phyloP scores from a whole-genome alignment of 1,140 invertebrate species.

The Zaprionus tsacasi region DNA sequence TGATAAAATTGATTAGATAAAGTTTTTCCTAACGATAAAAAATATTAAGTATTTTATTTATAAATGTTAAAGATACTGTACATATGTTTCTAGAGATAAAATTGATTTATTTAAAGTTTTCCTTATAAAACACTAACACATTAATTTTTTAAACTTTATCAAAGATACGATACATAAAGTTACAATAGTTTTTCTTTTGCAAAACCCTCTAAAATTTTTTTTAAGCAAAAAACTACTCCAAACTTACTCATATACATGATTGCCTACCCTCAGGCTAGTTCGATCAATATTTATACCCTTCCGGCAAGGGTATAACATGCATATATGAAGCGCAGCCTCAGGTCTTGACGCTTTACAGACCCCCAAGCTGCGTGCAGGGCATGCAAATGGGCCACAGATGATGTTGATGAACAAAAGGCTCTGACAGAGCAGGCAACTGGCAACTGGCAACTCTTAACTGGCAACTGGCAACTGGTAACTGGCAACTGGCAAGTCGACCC shows the following conservation, averaged over 20 bases:
- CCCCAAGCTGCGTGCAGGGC: slow-evolving; percentile 48
- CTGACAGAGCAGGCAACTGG: slow-evolving; percentile 42
- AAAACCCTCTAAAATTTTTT: too few species aligned
- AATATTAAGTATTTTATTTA: background rate
- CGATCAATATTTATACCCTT: slow-evolving; percentile 8
- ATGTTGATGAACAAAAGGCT: slow-evolving; percentile 45
- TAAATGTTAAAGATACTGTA: background rate
- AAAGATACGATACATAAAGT: too few species aligned
- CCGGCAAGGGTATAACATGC: background rate
- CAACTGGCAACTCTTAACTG: slow-evolving; percentile 17
- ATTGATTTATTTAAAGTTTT: background rate
- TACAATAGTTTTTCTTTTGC: too few species aligned
- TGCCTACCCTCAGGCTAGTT: background rate
- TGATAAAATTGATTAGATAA: too few species aligned
- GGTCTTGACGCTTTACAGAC: slow-evolving; percentile 43
- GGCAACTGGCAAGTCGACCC: slow-evolving; percentile 61
- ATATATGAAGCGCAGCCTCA: slow-evolving; percentile 10
- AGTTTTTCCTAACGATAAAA: background rate
- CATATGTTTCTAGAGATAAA: background rate
- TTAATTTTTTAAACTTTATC: too few species aligned
- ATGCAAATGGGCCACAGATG: slow-evolving; percentile 54
- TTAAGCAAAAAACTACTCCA: too few species aligned
- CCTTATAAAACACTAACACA: too few species aligned
- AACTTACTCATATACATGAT: background rate
- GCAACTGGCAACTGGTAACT: slow-evolving; percentile 31